Base-by-base conservation (phyloP, 2,797 vertebrate genomes). In the Malurus splendens region DNA sequence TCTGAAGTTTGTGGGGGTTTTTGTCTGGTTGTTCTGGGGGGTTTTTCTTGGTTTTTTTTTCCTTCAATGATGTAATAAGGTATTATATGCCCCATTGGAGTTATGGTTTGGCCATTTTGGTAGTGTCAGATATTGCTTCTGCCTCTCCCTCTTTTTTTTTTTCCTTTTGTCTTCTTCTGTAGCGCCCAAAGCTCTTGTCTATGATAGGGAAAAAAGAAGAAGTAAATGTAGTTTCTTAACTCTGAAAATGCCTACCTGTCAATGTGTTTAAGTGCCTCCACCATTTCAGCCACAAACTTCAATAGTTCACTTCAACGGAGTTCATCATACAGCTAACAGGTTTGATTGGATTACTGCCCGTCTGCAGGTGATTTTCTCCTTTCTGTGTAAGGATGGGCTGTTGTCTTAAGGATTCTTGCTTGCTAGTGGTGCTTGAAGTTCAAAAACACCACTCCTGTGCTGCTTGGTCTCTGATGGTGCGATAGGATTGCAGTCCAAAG, bases 301-400 rank as follows among this genome's bases (percentile, higher is more conserved):
- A 25, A 24, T 70, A 65, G 61, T 68, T 79, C 52, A 45, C 24
- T 39, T 57, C 60, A 44, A 36, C 82, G 5, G 71, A 71, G 4
- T 77, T 87, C 71, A 45, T 62, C 62, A 22, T 59, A 18, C 18
- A 28, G 7, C 30, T 82, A 62, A 79, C 48, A 83, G 16, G 24
- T 81, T 85, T 86, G 60, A 61, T 48, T 87, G 22, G 41, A 36
- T 89, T 89, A 39, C 8, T 62, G 18, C 30, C 24, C 8, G 0
- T 60, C 55, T 73, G 60, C 56, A 78, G 73, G 52, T 76, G 71
- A 75, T 81, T 93, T 83, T 74, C 73, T 33, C 42, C 41, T 66
- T 64, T 14, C 42, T 64, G 8, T 19, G 36, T 60, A 41, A 82
- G 38, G 60, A 75, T 13, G 11, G 9, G n/a, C 33, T 15, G 3